Base-by-base conservation (phyloP, 2,888 invertebrate species). In the Hymenopus coronatus region DNA sequence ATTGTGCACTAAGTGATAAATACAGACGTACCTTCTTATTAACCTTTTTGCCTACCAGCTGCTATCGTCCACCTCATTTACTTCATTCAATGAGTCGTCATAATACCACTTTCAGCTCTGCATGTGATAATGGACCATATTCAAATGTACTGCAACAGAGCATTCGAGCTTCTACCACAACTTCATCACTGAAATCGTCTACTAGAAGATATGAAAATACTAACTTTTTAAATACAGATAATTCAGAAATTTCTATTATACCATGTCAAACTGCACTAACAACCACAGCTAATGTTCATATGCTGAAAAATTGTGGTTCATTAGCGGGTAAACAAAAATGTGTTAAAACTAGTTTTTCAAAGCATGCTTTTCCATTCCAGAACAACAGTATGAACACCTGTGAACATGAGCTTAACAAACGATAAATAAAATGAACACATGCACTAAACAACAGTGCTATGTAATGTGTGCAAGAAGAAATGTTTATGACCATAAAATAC, bases 1-100 rank as follows among this genome's bases (percentile, higher is more conserved):
- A 97, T 92, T 97, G 97, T 91, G 95, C 96, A 85, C 95, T 97
- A 92, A 96, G 96, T 91, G 96, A 96, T 92, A 96, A 96, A 91
- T 97, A 97, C 93, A 94, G 97, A 84, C 94, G 94, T 91, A 96
- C 96, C 3, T 93, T 93, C 91, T 89, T 92, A 40, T 89, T 91
- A 82, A 92, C 92, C 40, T 92, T 93, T 90, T 91, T 92, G 54
- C 91, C 91, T 8, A 91, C 91, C 82, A 91, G 92, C 40, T 84
- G 84, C 20, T 87, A 87, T n/a, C 87, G 82, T 33, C 87, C 87
- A 4, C 27, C 87, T 27, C 25, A 25, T 8, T 70, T 25, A 1
- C 54, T 70, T 70, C 54, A 70, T 20, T 70, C 54, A 70, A 81
- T 33, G 25, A 87, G 87, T 25, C 87, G 82, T n/a, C 87, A 87